Evolutionary conservation across 2,888 invertebrate species (phyloP), one percentile per base, ranked within the genome.

Genomic region (Drosophila kanekoi): DNA sequence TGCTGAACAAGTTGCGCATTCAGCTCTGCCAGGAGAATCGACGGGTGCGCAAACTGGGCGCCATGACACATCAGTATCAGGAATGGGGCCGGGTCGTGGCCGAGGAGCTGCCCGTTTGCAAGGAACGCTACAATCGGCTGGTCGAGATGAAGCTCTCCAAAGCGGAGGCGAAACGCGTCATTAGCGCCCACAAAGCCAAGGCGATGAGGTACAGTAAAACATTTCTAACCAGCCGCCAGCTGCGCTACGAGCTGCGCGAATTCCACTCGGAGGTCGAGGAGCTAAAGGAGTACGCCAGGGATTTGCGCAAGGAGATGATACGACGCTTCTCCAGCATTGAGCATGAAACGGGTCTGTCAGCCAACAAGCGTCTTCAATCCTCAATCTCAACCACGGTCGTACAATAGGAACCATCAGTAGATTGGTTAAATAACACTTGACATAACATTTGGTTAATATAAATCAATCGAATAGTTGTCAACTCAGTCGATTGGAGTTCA

Each of bases 181-280:
- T 75, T 20, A 8, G 1, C 4, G 52, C 60, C 3, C 47, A 65
- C 44, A 40, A 28, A 0, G 28, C 14, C 5, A 69, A 69, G 18
- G 35, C 53, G 1, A 11, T 18, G 3, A 49, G 43, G 1, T 52
- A 37, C 4, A 14, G 16, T 1, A 14, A 13, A 0, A 40, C 28
- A 0, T 74, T 41, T 3, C 45, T 83, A 0, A 40, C 38, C 0
- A n/a, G 4, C 0, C 48, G 28, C 4, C 38, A 45, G 0, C 16
- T 84, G n/a, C 5, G 1, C 0, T 51, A 40, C n/a, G 64, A 79
- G 11, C 5, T 74, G 8, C 44, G 32, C 0, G 77, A 79, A 6
- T 68, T 86, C 1, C 9, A 32, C 1, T 6, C 16, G 0, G 79
- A 83, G 23, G 23, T 81, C 35, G 11, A 49, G 3, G 69, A 77